Conservation (phyloP, 2,113 vertebrate species). For the Anarrhichthys ocellatus region DNA sequence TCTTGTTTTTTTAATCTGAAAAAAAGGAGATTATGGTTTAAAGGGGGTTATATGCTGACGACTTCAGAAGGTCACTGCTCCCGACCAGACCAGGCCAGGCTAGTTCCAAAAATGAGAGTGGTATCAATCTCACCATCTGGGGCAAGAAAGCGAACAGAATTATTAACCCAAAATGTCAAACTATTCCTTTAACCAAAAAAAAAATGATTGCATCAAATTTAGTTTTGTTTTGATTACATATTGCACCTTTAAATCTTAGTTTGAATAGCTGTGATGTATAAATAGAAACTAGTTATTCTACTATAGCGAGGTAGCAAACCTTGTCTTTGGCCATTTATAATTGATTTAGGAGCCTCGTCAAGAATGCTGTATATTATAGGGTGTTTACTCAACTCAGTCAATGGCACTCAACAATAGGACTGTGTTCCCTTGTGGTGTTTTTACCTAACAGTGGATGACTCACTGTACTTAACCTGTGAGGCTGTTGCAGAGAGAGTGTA, state of each 20-base stretch:
- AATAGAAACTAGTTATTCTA: background rate
- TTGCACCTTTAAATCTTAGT: slow-evolving; percentile 60
- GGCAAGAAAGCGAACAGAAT: background rate
- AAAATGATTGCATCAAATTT: background rate
- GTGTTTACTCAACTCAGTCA: background rate
- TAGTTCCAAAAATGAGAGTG: background rate
- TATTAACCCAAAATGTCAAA: slow-evolving; percentile 3
- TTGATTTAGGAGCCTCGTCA: background rate
- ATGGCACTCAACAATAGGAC: slow-evolving; percentile 3
- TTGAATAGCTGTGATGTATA: slow-evolving; percentile 32
- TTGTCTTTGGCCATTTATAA: background rate
- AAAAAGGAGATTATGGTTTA: background rate
- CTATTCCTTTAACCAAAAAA: background rate
- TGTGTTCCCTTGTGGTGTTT: background rate
- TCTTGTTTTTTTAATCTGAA: background rate
- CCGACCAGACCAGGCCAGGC: background rate
- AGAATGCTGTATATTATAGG: background rate
- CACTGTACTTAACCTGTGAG: slow-evolving; percentile 26
- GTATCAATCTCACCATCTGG: background rate
- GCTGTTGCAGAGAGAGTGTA: background rate
- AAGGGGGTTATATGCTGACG: background rate
- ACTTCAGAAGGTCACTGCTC: background rate
- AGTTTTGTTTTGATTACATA: slow-evolving; percentile 36
- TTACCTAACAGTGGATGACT: slow-evolving; percentile 26
- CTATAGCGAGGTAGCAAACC: background rate